These are phyloP conservation scores for Verasper variegatus DNA, from an alignment of 2,113 vertebrate species.

Conservation along the genomic window DNA sequence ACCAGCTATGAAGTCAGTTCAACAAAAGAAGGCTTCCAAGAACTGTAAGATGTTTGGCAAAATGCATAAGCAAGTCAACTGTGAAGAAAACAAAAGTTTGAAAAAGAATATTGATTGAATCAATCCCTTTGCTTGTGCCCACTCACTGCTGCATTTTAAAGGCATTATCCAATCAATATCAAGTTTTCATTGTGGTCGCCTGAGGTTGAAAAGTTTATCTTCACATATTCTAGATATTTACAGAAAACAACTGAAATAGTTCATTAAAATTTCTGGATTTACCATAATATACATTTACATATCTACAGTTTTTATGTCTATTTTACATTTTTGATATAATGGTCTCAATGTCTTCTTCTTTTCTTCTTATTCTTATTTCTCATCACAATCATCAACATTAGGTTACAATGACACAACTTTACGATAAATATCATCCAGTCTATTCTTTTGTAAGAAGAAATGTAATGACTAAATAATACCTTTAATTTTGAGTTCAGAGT, in stretches of 20 bases:
- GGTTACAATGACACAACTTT: not conserved
- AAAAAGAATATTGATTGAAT: constrained; percentile 36
- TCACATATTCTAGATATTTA: not conserved
- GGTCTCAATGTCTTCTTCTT: not conserved
- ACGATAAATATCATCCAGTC: not conserved
- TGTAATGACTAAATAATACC: constrained; percentile 65
- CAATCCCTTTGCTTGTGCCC: constrained; percentile 31
- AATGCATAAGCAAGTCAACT: constrained; percentile 58
- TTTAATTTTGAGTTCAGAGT: constrained; percentile 31
- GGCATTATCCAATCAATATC: constrained; percentile 64
- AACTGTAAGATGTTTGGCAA: constrained; percentile 52
- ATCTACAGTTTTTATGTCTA: too few relatives aligned
- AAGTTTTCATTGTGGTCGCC: not conserved
- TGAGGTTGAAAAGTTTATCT: not conserved
- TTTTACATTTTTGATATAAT: not conserved
- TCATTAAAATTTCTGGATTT: not conserved
- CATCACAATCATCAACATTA: not conserved
- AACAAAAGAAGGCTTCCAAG: constrained; percentile 38
- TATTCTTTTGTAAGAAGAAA: not conserved
- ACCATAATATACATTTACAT: too few relatives aligned
- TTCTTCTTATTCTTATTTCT: not conserved
- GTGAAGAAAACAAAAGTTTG: constrained; percentile 36
- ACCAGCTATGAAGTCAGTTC: constrained; percentile 40
- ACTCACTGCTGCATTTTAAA: constrained; percentile 55
- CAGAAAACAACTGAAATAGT: not conserved